Percentiles rank a stretch among this genome's conserved stretches.
Conservation (phyloP, 2,113 vertebrate species). For the Phyllostomus discolor region DNA sequence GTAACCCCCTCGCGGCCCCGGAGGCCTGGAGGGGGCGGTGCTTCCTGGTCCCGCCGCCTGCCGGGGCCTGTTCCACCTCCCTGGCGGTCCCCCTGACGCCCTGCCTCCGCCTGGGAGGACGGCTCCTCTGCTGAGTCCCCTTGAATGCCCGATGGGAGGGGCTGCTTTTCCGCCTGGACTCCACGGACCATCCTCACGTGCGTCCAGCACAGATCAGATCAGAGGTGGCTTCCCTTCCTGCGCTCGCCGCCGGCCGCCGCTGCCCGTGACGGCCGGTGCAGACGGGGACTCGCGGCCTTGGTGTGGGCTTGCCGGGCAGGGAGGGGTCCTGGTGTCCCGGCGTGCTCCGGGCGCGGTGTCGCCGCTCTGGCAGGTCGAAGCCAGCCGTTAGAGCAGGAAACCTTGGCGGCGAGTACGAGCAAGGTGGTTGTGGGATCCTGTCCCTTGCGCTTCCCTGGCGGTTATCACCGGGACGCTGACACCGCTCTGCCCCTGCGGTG, state of each 20-base stretch:
- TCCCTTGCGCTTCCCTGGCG: not conserved
- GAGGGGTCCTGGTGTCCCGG: not conserved
- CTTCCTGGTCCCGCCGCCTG: not conserved
- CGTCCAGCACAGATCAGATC: not conserved
- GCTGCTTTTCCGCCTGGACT: not conserved
- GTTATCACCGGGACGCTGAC: not conserved
- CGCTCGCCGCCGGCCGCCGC: not conserved
- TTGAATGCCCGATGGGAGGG: not conserved
- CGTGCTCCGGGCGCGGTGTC: not conserved
- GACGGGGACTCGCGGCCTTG: not conserved
- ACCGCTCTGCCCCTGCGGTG: not conserved
- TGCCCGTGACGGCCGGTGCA: not conserved
- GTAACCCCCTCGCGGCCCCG: not conserved
- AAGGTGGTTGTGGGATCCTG: not conserved
- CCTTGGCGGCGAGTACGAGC: not conserved
- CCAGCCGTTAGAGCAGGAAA: not conserved
- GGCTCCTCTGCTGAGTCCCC: not conserved
- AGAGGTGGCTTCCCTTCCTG: not conserved
- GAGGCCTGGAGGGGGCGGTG: not conserved
- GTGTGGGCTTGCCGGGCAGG: not conserved
- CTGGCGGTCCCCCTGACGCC: not conserved
- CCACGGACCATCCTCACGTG: not conserved
- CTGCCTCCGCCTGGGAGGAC: not conserved
- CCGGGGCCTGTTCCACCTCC: not conserved
- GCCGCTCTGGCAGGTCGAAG: not conserved